Base-by-base conservation (phyloP, 2,797 vertebrate species). In the Psittacula echo region DNA sequence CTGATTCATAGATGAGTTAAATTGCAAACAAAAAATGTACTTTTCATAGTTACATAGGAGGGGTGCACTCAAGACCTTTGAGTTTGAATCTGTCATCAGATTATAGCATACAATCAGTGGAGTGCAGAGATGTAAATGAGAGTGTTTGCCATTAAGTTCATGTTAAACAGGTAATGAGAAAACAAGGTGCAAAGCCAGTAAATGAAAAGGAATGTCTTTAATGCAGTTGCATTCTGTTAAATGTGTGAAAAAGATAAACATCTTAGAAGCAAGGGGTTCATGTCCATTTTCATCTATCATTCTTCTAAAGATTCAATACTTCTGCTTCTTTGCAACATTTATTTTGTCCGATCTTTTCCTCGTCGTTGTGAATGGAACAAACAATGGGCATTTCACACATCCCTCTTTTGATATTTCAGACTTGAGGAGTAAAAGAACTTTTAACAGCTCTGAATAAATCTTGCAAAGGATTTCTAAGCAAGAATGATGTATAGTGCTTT, bases 21-120 rank as follows among this genome's bases (percentile, higher is more conserved):
- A 62, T 87, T 86, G 44, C 77, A 85, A 93, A 74, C 44, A 74
- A 60, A 81, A 94, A 92, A 86, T 56, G 42, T 73, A 39, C 41
- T 87, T 93, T 84, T n/a, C 51, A 39, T n/a, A 87, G 51, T 75
- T 91, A 64, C 2, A 4, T 18, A 60, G n/a, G 37, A 84, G 53
- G n/a, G 71, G 41, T 70, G 80, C 42, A 42, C 39, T 94, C 65
- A 47, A 68, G 39, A 76, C 48, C 16, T 89, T 82, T 76, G 44
- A 68, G 61, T 66, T 67, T 83, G 50, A 66, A 26, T 37, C 30
- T 91, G 26, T 76, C 3, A 6, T 78, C 47, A 61, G n/a, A 62
- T 86, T 77, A 53, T 70, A 85, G 29, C 6, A 2, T 54, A n/a
- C 32, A 56, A 29, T 65, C 29, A 82, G 39, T 50, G 39, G 54